Conservation (phyloP, 2,113 vertebrate species). For the Hippocampus zosterae region DNA sequence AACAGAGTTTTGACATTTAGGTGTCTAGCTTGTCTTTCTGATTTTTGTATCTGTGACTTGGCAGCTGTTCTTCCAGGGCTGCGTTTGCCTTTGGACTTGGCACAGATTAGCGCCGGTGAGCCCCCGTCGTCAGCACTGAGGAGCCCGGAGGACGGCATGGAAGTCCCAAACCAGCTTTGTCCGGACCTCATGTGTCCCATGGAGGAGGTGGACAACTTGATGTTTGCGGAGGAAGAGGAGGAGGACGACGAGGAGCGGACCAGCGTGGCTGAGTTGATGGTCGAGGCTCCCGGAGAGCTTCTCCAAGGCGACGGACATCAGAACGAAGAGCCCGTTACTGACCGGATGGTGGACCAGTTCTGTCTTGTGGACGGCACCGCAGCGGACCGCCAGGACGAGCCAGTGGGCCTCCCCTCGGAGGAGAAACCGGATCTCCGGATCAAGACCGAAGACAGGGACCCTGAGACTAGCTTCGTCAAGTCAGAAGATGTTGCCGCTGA, state of each 20-base stretch:
- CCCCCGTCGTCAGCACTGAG: conserved; percentile 10
- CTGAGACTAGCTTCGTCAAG: conserved; percentile 37
- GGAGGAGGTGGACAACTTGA: conserved; percentile 45
- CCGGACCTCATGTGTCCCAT: conserved; percentile 37
- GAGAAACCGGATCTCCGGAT: conserved; percentile 23
- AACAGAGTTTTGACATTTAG: no score
- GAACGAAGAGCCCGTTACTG: background rate
- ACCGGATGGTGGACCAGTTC: conserved; percentile 4
- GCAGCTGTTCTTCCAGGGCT: background rate
- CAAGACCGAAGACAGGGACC: conserved; percentile 28
- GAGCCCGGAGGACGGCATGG: conserved; percentile 31
- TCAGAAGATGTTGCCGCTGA: conserved; percentile 39
- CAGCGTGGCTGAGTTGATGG: conserved; percentile 26
- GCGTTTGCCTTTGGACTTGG: conserved; percentile 22
- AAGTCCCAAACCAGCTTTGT: conserved; percentile 26
- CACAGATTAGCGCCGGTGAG: conserved; percentile 24
- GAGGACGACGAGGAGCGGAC: conserved; percentile 29
- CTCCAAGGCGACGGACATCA: conserved; percentile 5
- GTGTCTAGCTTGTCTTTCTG: background rate
- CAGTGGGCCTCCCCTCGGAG: background rate
- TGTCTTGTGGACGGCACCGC: conserved; percentile 13
- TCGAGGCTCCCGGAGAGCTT: conserved; percentile 16
- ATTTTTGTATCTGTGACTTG: background rate
- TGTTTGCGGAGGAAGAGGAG: conserved; percentile 37
- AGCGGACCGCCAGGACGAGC: background rate